Evolutionary conservation across 1,140 invertebrate species (phyloP).

Genomic region (Drosophila sucinea): DNA sequence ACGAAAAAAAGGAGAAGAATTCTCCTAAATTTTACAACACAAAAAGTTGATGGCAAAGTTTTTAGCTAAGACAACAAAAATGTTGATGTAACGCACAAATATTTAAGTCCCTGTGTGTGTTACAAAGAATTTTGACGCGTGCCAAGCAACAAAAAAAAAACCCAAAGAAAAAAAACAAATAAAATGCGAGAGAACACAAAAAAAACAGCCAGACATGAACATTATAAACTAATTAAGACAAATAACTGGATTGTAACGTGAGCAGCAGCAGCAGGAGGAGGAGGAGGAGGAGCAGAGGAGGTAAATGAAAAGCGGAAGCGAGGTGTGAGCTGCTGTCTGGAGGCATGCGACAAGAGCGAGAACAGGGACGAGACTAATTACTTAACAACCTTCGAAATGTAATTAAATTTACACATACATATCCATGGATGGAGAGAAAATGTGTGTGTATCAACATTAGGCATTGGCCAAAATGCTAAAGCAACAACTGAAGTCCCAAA

Average conservation of each 20-base stretch:
- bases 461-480: background rate
- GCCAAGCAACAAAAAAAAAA: slow-evolving; percentile 19
- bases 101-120: slow-evolving; percentile 38
- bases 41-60: slow-evolving; percentile 17
- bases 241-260: slow-evolving; percentile 38
- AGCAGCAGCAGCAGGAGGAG: too few relatives aligned
- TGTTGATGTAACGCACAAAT: slow-evolving; percentile 40
- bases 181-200: slow-evolving; percentile 21
- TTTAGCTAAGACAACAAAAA: slow-evolving; percentile 12
- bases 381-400: slow-evolving; percentile 69
- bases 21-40: slow-evolving; percentile 39
- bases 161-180: background rate
- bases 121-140: slow-evolving; percentile 47
- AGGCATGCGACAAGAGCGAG: slow-evolving; percentile 39
- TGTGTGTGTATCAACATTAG: background rate
- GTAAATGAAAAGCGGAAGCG: background rate
- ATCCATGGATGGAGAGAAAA: background rate
- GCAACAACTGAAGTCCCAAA: slow-evolving; percentile 21
- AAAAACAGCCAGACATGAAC: slow-evolving; percentile 39
- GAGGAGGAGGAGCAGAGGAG: background rate
- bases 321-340: slow-evolving; percentile 3
- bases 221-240: slow-evolving; percentile 64
- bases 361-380: slow-evolving; percentile 52
- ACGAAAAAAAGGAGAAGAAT: too few relatives aligned
- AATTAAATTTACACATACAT: slow-evolving; percentile 48